Evolutionary conservation across 2,888 invertebrate genomes (phyloP).

Genomic region (Lycophotia porphyrea): DNA sequence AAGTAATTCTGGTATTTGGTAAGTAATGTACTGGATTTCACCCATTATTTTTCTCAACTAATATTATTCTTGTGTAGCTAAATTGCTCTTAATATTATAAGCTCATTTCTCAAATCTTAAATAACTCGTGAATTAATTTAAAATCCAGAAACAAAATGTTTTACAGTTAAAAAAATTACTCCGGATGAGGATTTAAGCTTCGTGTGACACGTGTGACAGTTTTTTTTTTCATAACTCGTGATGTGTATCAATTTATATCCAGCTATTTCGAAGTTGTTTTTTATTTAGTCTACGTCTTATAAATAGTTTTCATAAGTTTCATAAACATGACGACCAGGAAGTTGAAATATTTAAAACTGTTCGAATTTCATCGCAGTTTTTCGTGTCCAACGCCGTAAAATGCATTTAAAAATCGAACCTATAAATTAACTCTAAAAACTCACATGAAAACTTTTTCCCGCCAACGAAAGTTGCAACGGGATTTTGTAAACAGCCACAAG

Average conservation of each 20-base stretch:
- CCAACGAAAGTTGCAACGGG: conserved; percentile 65
- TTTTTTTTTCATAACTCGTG: conserved; percentile 42
- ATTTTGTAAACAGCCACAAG: conserved; percentile 51
- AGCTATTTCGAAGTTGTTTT: conserved; percentile 45
- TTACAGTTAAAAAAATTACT: conserved; percentile 1
- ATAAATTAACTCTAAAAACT: conserved; percentile 27
- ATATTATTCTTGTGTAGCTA: not conserved
- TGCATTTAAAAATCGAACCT: conserved; percentile 21
- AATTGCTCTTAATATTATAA: not conserved
- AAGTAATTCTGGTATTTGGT: not conserved
- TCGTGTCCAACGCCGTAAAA: conserved; percentile 13
- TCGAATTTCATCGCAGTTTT: conserved; percentile 19
- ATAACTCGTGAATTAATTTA: not conserved
- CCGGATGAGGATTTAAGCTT: conserved; percentile 24
- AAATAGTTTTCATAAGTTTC: conserved; percentile 44
- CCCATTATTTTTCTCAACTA: not conserved
- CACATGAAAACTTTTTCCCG: conserved; percentile 72
- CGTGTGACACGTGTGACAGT: conserved; percentile 23
- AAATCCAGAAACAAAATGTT: conserved; percentile 22
- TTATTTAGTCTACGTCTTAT: conserved; percentile 57
- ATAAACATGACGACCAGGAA: conserved; percentile 47
- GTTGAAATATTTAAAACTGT: conserved; percentile 5
- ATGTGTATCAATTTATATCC: conserved; percentile 42
- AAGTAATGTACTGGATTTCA: not conserved
- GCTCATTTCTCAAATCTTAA: not conserved